Percentiles rank a stretch among this genome's conserved stretches.
phyloP scores from a whole-genome alignment of 92 coral and sea anemone species.

The Zoanthus solanderi region DNA sequence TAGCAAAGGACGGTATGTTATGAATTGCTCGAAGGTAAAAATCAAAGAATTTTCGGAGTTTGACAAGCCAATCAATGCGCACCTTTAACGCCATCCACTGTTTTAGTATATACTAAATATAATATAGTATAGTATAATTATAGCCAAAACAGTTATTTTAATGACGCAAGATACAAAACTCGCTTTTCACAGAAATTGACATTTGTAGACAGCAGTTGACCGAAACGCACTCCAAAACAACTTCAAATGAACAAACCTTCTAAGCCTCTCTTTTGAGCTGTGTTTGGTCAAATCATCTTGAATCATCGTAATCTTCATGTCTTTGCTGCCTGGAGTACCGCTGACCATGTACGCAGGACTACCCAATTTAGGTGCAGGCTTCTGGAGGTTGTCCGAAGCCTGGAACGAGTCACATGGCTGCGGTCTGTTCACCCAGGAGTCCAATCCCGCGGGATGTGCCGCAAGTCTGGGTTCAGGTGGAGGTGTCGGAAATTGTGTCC shows the following conservation, averaged over 20 bases:
- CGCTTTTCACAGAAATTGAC: not conserved
- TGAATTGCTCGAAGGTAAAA: too few relatives aligned
- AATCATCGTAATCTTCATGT: conserved; percentile 83
- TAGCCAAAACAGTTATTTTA: too few relatives aligned
- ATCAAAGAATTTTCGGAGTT: too few relatives aligned
- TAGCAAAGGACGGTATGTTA: too few relatives aligned
- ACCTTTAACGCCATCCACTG: too few relatives aligned
- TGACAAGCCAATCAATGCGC: too few relatives aligned
- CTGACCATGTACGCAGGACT: conserved; percentile 93
- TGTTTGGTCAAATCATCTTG: conserved; percentile 89
- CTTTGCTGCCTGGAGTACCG: conserved; percentile 88
- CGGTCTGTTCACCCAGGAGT: conserved; percentile 18
- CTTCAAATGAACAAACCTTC: conserved; percentile 64
- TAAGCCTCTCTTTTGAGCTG: conserved; percentile 88
- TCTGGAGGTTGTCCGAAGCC: not conserved
- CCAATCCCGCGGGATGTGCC: conserved; percentile 15
- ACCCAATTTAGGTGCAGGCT: conserved; percentile 50
- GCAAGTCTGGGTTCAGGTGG: conserved; percentile 33
- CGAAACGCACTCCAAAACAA: not conserved
- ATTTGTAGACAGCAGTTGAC: not conserved
- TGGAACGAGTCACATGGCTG: conserved; percentile 44
- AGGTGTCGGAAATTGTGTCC: conserved; percentile 41
- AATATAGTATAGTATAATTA: too few relatives aligned
- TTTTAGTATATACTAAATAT: too few relatives aligned
- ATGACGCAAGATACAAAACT: too few relatives aligned